Conservation (phyloP, 2,888 invertebrate species). For the Dorcus parallelipipedus region DNA sequence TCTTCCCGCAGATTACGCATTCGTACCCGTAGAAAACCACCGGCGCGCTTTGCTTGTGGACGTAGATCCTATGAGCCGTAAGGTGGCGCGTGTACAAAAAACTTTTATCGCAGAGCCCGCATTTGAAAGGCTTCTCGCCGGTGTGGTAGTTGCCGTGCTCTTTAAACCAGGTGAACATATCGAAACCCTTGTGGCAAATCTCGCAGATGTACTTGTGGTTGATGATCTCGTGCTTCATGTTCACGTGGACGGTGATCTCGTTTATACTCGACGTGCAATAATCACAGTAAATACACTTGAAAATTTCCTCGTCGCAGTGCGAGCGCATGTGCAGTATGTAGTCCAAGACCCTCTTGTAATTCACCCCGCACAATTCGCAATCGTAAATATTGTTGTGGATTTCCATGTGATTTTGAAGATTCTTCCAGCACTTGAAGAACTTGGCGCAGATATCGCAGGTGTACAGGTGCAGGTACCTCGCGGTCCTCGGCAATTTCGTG, state of each 20-base stretch:
- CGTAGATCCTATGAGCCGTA: constrained; percentile 40
- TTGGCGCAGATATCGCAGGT: constrained; percentile 45
- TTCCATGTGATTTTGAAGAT: constrained; percentile 47
- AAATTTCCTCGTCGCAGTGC: not conserved
- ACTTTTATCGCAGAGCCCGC: constrained; percentile 43
- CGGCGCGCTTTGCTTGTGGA: constrained; percentile 31
- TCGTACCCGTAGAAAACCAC: constrained; percentile 36
- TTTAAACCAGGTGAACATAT: not conserved
- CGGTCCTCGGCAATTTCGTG: no score
- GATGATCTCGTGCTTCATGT: not conserved
- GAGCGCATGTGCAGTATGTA: constrained; percentile 5
- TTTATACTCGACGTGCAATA: no score
- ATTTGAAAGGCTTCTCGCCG: constrained; percentile 50
- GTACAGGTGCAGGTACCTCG: no score
- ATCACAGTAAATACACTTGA: no score
- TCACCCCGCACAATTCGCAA: no score
- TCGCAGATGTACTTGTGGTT: no score
- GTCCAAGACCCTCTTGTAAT: constrained; percentile 3
- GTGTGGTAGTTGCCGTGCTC: constrained; percentile 30
- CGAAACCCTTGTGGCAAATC: no score
- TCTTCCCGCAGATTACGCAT: constrained; percentile 47
- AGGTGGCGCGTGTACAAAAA: constrained; percentile 15
- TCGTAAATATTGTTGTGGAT: constrained; percentile 45
- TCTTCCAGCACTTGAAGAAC: constrained; percentile 48
- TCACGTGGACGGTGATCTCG: no score